Conservation (phyloP, 1,140 invertebrate genomes). For the Sitobion miscanthi region DNA sequence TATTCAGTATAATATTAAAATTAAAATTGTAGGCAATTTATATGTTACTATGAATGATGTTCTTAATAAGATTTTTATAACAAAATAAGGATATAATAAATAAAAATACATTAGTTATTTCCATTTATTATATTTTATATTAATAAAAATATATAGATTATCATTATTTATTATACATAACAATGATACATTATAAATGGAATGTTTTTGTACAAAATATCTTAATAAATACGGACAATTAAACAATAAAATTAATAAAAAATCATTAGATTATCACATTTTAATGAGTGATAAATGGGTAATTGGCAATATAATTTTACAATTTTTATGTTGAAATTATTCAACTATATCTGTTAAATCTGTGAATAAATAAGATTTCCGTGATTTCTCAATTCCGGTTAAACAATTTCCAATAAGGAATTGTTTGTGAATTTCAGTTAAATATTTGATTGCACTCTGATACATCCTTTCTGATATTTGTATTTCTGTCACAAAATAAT, state of each 20-base stretch:
- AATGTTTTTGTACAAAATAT: slow-evolving; percentile 1
- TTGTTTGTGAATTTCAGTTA: slow-evolving; percentile 25
- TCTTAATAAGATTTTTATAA: background rate
- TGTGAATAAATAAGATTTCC: slow-evolving; percentile 39
- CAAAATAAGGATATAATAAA: background rate
- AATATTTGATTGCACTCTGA: slow-evolving; percentile 32
- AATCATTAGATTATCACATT: background rate
- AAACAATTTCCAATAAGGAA: background rate
- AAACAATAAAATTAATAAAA: no score
- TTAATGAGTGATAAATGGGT: background rate
- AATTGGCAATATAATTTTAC: background rate
- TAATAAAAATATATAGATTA: background rate
- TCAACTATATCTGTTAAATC: background rate
- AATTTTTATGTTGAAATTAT: slow-evolving; percentile 13
- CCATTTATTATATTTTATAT: background rate
- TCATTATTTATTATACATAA: background rate
- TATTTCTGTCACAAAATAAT: slow-evolving; percentile 39
- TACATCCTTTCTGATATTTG: slow-evolving; percentile 54
- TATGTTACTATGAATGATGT: no score
- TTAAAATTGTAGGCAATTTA: no score
- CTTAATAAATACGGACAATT: no score
- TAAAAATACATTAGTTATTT: background rate
- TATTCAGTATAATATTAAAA: background rate
- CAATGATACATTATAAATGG: background rate
- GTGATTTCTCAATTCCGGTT: slow-evolving; percentile 3